phyloP scores from a whole-genome alignment of 2,113 vertebrate species.

The Emydocephalus ijimae region DNA sequence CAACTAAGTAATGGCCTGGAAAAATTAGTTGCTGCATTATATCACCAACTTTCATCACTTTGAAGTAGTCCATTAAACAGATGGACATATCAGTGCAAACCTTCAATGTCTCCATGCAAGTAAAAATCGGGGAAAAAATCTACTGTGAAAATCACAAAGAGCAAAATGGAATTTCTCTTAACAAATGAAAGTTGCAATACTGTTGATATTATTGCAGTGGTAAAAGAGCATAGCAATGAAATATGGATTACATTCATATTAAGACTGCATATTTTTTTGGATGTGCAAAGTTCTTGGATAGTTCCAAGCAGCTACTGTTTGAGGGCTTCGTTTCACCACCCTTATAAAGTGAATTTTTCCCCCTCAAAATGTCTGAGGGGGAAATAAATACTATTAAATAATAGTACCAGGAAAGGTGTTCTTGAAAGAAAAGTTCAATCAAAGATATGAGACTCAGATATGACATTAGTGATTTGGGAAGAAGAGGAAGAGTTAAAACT shows the following conservation, averaged over 20 bases:
- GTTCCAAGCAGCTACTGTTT: background rate
- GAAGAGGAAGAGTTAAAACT: background rate
- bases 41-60: background rate
- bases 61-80: constrained; percentile 7
- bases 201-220: rapidly evolving
- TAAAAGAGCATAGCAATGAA: background rate
- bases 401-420: background rate
- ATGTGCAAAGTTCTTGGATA: rapidly evolving
- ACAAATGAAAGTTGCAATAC: background rate
- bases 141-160: background rate
- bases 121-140: background rate
- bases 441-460: background rate
- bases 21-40: constrained; percentile 36
- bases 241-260: background rate
- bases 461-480: background rate
- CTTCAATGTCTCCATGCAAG: background rate
- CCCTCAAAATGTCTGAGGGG: background rate
- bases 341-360: background rate
- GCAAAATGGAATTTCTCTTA: background rate
- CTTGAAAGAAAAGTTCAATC: background rate
- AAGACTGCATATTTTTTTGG: background rate
- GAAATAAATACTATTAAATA: background rate
- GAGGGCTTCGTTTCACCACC: too few relatives aligned
- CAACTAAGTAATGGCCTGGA: constrained; percentile 10
- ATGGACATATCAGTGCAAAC: background rate